These are phyloP conservation scores for Pasiphila rectangulata DNA, from an alignment of 2,888 invertebrate species.

Conservation along the genomic window DNA sequence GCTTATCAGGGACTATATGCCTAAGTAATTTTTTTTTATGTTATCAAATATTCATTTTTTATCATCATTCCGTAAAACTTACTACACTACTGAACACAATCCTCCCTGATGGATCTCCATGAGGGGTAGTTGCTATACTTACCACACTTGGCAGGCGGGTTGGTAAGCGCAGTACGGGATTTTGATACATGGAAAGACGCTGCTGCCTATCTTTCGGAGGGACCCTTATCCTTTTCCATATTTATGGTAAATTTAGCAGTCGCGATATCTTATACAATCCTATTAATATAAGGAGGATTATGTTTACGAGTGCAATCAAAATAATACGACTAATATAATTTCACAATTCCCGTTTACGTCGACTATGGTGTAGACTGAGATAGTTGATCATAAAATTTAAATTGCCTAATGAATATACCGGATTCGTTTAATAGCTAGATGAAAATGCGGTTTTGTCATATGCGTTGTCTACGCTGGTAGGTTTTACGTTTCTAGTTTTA, in stretches of 20 bases:
- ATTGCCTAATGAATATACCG: slow-evolving; percentile 58
- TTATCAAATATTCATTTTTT: no score
- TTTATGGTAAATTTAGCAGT: background rate
- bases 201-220: no score
- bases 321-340: slow-evolving; percentile 48
- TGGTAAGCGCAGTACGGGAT: no score
- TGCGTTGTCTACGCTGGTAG: slow-evolving; percentile 31
- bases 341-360: slow-evolving; percentile 47
- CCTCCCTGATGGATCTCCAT: no score
- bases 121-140: no score
- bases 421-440: slow-evolving; percentile 51
- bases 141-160: no score
- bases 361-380: slow-evolving; percentile 37
- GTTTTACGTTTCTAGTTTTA: slow-evolving; percentile 6
- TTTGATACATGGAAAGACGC: no score
- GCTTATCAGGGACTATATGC: no score
- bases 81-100: no score
- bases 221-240: no score
- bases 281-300: slow-evolving; percentile 36
- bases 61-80: no score
- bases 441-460: slow-evolving; percentile 42
- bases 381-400: slow-evolving; percentile 50
- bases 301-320: slow-evolving; percentile 51
- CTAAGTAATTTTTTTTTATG: no score
- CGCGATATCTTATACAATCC: slow-evolving; percentile 2